Percentiles rank a stretch among this genome's conserved stretches.
Conservation (phyloP, 1,140 invertebrate species). For the Amyelois transitella region DNA sequence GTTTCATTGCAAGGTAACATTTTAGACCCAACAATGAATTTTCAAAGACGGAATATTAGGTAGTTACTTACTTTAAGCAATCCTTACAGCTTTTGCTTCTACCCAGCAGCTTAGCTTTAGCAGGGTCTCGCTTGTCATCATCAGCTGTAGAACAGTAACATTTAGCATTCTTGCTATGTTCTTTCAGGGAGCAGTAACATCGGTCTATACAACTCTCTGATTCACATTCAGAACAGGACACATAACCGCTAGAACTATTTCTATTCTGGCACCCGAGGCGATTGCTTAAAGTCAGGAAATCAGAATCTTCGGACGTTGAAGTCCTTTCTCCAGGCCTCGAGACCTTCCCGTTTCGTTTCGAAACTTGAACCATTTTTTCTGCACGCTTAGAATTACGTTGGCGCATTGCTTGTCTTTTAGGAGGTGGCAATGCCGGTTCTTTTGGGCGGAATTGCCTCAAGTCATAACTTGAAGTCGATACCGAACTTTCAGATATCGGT, state of each 20-base stretch:
- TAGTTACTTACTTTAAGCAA: slow-evolving; percentile 63
- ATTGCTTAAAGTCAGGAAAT: slow-evolving; percentile 76
- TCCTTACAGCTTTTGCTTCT: slow-evolving; percentile 59
- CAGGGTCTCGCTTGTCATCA: slow-evolving; percentile 37
- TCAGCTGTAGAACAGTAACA: slow-evolving; percentile 54
- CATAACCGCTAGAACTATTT: slow-evolving; percentile 83
- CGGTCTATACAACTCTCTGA: slow-evolving; percentile 86
- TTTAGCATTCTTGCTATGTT: slow-evolving; percentile 47
- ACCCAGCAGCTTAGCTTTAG: slow-evolving; percentile 38
- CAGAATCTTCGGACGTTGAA: slow-evolving; percentile 80
- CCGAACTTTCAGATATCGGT: slow-evolving; percentile 74
- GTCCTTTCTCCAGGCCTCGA: slow-evolving; percentile 66
- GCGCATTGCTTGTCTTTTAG: slow-evolving; percentile 57
- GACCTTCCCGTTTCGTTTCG: slow-evolving; percentile 57
- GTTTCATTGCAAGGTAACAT: too few relatives aligned
- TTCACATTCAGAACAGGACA: slow-evolving; percentile 91
- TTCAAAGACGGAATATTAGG: too few relatives aligned
- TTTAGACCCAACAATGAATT: too few relatives aligned
- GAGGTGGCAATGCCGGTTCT: slow-evolving; percentile 55
- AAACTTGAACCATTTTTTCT: slow-evolving; percentile 54
- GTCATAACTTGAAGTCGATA: slow-evolving; percentile 76
- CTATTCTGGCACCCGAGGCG: slow-evolving; percentile 76
- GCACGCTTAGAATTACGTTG: slow-evolving; percentile 63
- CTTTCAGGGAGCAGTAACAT: slow-evolving; percentile 80
- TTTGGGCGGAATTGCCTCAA: slow-evolving; percentile 76